Percentiles rank a stretch among this genome's conserved stretches.
Evolutionary conservation across 2,113 vertebrate genomes (phyloP).

Genomic region (Centropristis striata): DNA sequence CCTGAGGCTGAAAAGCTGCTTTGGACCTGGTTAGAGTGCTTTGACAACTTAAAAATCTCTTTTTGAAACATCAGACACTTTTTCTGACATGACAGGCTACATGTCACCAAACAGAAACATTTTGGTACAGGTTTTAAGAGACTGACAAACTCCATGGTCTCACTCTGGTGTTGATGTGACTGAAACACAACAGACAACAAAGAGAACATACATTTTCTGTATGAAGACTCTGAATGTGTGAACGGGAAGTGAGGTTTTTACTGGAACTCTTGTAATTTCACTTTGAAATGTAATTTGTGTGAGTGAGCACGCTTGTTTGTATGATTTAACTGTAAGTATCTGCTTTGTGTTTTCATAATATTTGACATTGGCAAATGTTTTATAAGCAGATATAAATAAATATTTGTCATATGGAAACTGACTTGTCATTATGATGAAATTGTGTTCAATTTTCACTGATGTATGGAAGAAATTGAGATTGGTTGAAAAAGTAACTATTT

Average conservation of each 20-base stretch:
- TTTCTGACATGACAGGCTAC: not conserved
- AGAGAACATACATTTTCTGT: slow-evolving; percentile 35
- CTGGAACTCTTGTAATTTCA: slow-evolving; percentile 34
- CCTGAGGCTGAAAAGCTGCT: slow-evolving; percentile 53
- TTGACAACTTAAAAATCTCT: slow-evolving; percentile 31
- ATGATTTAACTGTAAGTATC: slow-evolving; percentile 11
- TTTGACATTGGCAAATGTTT: slow-evolving; percentile 51
- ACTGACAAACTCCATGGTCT: slow-evolving; percentile 19
- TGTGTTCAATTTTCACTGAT: not conserved
- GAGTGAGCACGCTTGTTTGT: not conserved
- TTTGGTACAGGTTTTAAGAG: slow-evolving; percentile 52
- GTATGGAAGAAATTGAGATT: not conserved
- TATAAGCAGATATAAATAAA: slow-evolving; percentile 56
- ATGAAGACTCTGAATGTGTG: slow-evolving; percentile 32
- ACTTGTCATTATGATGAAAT: not conserved
- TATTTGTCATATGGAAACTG: slow-evolving; percentile 52
- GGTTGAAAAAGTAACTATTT: too few species aligned
- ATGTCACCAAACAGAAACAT: slow-evolving; percentile 32
- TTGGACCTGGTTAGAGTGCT: slow-evolving; percentile 30
- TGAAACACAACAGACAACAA: slow-evolving; percentile 5
- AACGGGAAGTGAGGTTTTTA: slow-evolving; percentile 10
- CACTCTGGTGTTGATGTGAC: slow-evolving; percentile 7
- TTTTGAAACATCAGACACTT: slow-evolving; percentile 28
- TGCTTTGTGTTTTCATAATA: slow-evolving; percentile 56
- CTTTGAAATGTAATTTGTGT: slow-evolving; percentile 26